phyloP scores from a whole-genome alignment of 2,797 vertebrate species.

The Lepus oiostolus region DNA sequence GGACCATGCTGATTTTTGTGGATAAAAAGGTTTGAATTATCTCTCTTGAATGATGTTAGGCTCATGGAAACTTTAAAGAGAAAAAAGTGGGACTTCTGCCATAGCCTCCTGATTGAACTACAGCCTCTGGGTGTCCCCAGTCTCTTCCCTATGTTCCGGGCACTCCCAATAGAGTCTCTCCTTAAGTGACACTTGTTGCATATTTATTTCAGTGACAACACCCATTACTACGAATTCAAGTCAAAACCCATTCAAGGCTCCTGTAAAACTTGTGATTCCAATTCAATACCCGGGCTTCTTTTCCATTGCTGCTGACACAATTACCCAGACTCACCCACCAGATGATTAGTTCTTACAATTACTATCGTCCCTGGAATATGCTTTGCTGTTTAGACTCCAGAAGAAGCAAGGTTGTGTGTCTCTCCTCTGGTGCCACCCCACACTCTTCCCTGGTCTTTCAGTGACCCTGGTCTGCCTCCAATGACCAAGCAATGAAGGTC shows the following conservation, averaged over 20 bases:
- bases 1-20: background rate
- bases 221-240: background rate
- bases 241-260: background rate
- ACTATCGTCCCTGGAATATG: background rate
- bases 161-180: background rate
- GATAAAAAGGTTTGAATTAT: slow-evolving; percentile 29
- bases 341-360: background rate
- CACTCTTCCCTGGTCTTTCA: background rate
- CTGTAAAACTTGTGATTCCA: background rate
- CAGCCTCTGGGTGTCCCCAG: background rate
- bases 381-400: background rate
- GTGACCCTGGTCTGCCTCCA: background rate
- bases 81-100: background rate
- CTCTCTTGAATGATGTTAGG: slow-evolving; percentile 32
- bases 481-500: background rate
- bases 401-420: background rate
- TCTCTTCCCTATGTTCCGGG: background rate
- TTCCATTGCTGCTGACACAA: background rate
- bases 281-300: background rate
- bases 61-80: background rate
- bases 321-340: background rate
- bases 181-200: background rate
- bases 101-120: background rate
- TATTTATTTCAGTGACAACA: background rate
- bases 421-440: background rate